Evolutionary conservation across 2,888 invertebrate species (phyloP).

Genomic region (Shargacucullia verbasci): DNA sequence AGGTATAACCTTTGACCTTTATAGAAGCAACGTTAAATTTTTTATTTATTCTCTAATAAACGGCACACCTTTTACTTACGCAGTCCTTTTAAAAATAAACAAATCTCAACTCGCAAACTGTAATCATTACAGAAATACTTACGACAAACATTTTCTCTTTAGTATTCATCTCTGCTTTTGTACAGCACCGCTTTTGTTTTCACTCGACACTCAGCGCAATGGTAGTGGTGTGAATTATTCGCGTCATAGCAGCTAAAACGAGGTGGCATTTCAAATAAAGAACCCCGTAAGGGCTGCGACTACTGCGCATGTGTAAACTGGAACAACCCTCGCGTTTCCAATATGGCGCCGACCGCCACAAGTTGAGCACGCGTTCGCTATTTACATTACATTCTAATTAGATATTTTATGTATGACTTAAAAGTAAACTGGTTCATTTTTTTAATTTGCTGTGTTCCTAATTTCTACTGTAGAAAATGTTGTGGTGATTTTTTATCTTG

Average conservation of each 20-base stretch:
- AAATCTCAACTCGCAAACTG: constrained; percentile 36
- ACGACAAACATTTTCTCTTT: constrained; percentile 36
- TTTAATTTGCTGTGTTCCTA: constrained; percentile 7
- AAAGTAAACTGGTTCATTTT: constrained; percentile 9
- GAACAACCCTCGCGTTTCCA: constrained; percentile 79
- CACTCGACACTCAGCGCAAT: constrained; percentile 55
- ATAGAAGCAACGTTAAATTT: constrained; percentile 28
- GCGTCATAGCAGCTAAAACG: constrained; percentile 50
- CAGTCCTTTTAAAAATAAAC: constrained; percentile 41
- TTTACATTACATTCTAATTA: constrained; percentile 65
- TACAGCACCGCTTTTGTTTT: constrained; percentile 53
- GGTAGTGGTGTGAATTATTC: constrained; percentile 56
- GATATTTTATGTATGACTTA: constrained; percentile 40
- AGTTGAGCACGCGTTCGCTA: constrained; percentile 81
- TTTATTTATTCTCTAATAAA: constrained; percentile 24
- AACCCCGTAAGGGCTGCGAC: constrained; percentile 69
- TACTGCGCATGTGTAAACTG: constrained; percentile 79
- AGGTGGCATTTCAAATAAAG: constrained; percentile 69
- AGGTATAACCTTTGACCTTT: constrained; percentile 22
- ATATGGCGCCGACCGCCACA: constrained; percentile 86
- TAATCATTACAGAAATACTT: constrained; percentile 33
- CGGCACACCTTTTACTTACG: constrained; percentile 11
- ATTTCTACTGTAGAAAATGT: constrained; percentile 13
- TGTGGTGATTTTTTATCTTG: constrained; percentile 40
- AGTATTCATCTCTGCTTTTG: constrained; percentile 57